Evolutionary conservation across 2,888 invertebrate genomes (phyloP).

Genomic region (Notodonta ziczac): DNA sequence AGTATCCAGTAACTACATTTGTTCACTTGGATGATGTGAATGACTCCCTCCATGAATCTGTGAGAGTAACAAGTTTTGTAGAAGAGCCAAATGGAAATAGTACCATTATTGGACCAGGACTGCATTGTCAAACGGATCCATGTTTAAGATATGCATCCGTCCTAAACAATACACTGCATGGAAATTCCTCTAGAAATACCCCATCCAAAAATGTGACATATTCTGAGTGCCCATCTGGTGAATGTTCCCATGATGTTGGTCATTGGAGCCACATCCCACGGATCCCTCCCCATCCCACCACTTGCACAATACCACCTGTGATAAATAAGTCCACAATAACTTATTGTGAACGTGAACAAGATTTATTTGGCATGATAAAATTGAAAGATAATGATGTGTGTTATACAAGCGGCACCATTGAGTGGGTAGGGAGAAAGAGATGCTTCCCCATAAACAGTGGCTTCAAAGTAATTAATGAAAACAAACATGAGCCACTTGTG

Average conservation of each 20-base stretch:
- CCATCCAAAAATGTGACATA: conserved; percentile 14
- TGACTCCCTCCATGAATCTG: conserved; percentile 35
- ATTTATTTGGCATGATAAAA: conserved; percentile 76
- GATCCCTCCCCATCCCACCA: conserved; percentile 63
- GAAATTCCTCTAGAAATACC: conserved; percentile 16
- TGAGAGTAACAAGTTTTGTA: conserved; percentile 30
- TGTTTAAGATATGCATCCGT: conserved; percentile 20
- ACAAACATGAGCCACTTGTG: conserved; percentile 43
- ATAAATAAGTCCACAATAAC: conserved; percentile 46
- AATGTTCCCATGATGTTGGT: conserved; percentile 57
- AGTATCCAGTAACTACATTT: conserved; percentile 70
- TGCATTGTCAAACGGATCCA: conserved; percentile 36
- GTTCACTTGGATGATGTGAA: conserved; percentile 64
- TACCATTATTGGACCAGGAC: conserved; percentile 40
- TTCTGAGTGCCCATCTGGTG: conserved; percentile 21
- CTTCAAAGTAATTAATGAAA: conserved; percentile 68
- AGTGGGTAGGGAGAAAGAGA: conserved; percentile 77
- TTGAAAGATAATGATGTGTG: conserved; percentile 75
- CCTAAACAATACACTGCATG: conserved; percentile 8
- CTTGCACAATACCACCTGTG: conserved; percentile 64
- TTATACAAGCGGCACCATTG: conserved; percentile 77
- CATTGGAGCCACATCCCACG: conserved; percentile 73
- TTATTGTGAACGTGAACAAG: conserved; percentile 42
- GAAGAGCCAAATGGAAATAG: conserved; percentile 58
- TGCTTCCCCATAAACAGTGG: conserved; percentile 74